Evolutionary conservation across 1,140 invertebrate species (phyloP).

Genomic region (Sitobion miscanthi): DNA sequence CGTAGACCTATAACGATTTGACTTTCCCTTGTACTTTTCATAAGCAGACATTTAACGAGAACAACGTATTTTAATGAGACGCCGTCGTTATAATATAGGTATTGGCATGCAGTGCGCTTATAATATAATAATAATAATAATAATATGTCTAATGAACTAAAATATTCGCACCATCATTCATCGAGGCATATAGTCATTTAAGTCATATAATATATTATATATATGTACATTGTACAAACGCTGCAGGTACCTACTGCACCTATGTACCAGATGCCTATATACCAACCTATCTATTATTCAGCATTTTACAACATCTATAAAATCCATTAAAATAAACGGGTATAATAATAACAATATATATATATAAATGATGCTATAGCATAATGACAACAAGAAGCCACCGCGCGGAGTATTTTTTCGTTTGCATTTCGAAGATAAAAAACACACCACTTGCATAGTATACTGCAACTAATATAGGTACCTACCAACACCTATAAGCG

Average conservation of each 20-base stretch:
- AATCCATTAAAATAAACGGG: conserved; percentile 1
- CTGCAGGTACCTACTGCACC: neutral
- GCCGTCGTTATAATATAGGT: neutral
- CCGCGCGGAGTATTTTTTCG: too few species aligned
- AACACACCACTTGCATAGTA: too few species aligned
- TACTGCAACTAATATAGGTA: too few species aligned
- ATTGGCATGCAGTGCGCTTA: neutral
- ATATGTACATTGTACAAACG: neutral
- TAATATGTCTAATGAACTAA: neutral
- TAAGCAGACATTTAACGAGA: conserved; percentile 19
- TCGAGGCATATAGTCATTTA: neutral
- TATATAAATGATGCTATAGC: too few species aligned
- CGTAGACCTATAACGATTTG: neutral
- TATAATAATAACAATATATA: neutral
- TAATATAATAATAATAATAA: too few species aligned
- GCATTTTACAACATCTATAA: conserved; percentile 5
- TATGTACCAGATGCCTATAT: too few species aligned
- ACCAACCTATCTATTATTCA: neutral
- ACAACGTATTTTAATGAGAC: conserved; percentile 49
- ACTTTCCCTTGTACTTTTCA: neutral
- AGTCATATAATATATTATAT: neutral
- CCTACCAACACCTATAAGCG: too few species aligned
- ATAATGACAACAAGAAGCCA: too few species aligned
- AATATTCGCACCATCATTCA: conserved; percentile 48
- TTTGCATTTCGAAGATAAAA: too few species aligned